phyloP scores from a whole-genome alignment of 1,140 invertebrate species.

The Drosophila prosaltans region DNA sequence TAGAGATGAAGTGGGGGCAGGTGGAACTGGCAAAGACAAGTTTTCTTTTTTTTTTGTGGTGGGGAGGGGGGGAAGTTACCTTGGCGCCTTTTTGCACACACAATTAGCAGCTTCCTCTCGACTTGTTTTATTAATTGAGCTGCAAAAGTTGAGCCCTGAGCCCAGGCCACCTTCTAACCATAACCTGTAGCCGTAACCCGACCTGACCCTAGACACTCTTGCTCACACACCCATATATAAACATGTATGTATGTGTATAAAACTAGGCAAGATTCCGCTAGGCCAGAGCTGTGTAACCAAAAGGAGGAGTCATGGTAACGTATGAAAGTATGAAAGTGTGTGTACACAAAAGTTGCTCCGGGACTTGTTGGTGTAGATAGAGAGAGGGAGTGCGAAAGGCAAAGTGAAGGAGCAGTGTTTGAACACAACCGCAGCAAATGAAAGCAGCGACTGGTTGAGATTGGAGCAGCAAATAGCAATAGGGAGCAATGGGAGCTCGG shows the following conservation, averaged over 20 bases:
- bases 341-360: conserved; percentile 71
- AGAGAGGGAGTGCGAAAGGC: not conserved
- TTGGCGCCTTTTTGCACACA: conserved; percentile 46
- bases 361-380: conserved; percentile 28
- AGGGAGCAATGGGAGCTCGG: too few relatives aligned
- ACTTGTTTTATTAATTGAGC: conserved; percentile 81
- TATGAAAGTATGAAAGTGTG: conserved; percentile 55
- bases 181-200: conserved; percentile 42
- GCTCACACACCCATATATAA: conserved; percentile 1
- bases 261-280: conserved; percentile 43
- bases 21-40: not conserved
- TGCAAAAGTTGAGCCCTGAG: conserved; percentile 65
- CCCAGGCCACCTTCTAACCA: conserved; percentile 34
- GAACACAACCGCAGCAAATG: conserved; percentile 47
- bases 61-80: conserved; percentile 27
- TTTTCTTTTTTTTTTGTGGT: conserved; percentile 31
- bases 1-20: not conserved
- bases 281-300: conserved; percentile 3
- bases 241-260: conserved; percentile 5
- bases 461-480: conserved; percentile 30
- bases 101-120: conserved; percentile 77
- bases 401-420: not conserved
- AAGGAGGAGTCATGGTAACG: conserved; percentile 46
- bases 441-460: conserved; percentile 54
- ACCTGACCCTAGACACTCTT: conserved; percentile 36